Base-by-base conservation (phyloP, 2,888 invertebrate species). In the Atethmia centrago region DNA sequence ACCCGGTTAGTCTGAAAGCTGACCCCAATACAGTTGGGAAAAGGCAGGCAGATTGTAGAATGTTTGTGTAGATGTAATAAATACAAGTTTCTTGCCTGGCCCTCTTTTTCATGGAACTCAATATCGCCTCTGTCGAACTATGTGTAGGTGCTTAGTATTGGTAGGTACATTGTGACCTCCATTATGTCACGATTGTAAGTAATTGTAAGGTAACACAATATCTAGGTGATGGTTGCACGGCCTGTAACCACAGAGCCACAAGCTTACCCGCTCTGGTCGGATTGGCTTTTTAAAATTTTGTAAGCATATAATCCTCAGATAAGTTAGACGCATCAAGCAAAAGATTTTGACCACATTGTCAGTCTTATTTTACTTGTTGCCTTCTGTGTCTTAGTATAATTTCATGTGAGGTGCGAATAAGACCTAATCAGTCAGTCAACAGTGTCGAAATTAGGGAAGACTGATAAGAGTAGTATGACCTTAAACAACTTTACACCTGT, bases 181-280 rank as follows among this genome's bases (percentile, higher is more conserved):
- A 64, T 78, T 62, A 47, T n/a, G 79, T 59, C 68, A 67, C 47
- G 47, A 31, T 56, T 59, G 47, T 56, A 14, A 61, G 61, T 75
- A 66, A 68, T 67, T 47, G 42, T 66, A 59, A 72, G 31, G 71
- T 72, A 61, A 64, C 55, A 45, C 51, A 47, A 21, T 73, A 77
- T 67, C 69, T 80, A 81, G 77, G 77, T 73, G 55, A 77, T 7
- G 77, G 77, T 19, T 77, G 45, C 66, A 55, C 42, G 69, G 58
- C 49, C 28, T n/a, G 56, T 21, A 12, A 53, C 56, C 56, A 31
- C 56, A 56, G 19, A 53, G 25, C 42, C 10, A 59, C n/a, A 19
- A 12, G 55, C 31, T 28, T 0, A 25, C 19, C 28, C n/a, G 14
- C 7, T 51, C n/a, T n/a, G n/a, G 53, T 25, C 14, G 14, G 53